These are phyloP conservation scores for Pteronotus mesoamericanus DNA, from an alignment of 2,797 vertebrate genomes.

Conservation along the genomic window DNA sequence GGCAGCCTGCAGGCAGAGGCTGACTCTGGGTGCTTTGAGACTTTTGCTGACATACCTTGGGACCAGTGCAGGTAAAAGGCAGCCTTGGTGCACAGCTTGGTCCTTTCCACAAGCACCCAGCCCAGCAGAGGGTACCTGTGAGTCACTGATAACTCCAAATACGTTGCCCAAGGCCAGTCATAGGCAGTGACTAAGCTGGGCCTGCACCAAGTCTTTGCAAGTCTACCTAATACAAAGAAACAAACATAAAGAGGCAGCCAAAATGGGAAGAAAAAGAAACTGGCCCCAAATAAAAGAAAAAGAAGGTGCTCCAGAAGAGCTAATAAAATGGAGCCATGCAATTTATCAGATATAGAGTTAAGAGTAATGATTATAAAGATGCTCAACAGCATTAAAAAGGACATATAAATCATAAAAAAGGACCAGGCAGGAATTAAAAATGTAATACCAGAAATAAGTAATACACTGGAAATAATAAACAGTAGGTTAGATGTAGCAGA, in stretches of 20 bases:
- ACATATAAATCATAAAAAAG: not conserved
- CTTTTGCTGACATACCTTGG: not conserved
- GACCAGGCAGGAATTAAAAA: not conserved
- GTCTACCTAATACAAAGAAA: not conserved
- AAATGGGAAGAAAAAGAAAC: not conserved
- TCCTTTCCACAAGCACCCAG: not conserved
- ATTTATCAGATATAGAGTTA: not conserved
- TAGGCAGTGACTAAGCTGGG: not conserved
- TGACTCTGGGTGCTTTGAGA: not conserved
- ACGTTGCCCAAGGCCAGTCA: not conserved
- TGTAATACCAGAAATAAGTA: not conserved
- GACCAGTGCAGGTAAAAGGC: not conserved
- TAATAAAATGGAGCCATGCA: not conserved
- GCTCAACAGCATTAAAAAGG: not conserved
- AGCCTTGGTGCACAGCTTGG: not conserved
- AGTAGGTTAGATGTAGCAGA: not conserved
- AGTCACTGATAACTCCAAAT: not conserved
- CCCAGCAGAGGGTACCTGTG: not conserved
- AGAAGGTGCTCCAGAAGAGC: not conserved
- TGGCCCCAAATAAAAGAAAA: not conserved
- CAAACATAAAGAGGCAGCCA: not conserved
- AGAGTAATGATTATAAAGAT: not conserved
- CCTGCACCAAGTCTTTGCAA: not conserved
- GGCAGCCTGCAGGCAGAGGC: too few relatives aligned
- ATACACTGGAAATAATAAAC: not conserved